Conservation (phyloP, 2,888 invertebrate species). For the Sphaeridia pumilis region DNA sequence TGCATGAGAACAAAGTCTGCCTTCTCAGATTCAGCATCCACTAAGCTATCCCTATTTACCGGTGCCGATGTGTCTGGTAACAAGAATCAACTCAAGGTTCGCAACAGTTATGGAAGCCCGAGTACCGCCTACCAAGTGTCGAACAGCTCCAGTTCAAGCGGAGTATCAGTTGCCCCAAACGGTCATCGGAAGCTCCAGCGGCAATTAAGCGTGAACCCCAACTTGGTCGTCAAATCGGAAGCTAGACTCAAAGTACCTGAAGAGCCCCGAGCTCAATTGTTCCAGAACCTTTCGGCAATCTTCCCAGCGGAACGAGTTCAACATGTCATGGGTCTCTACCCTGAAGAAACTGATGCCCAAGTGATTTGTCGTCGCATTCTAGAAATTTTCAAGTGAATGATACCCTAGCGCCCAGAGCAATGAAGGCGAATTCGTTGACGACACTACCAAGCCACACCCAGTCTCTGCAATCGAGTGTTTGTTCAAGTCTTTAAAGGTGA, state of each 20-base stretch:
- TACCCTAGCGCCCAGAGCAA: no score
- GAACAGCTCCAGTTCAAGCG: neutral
- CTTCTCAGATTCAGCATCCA: slow-evolving; percentile 23
- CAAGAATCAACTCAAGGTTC: neutral
- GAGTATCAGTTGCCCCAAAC: slow-evolving; percentile 41
- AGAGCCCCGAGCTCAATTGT: slow-evolving; percentile 64
- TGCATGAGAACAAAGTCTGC: slow-evolving; percentile 15
- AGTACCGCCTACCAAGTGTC: neutral
- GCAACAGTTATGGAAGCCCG: neutral
- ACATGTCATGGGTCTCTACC: slow-evolving; percentile 73
- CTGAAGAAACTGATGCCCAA: slow-evolving; percentile 79
- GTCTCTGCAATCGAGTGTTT: no score
- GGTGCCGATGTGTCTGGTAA: neutral
- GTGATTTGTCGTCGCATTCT: slow-evolving; percentile 77
- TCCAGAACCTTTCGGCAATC: slow-evolving; percentile 78
- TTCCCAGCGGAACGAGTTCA: slow-evolving; percentile 86
- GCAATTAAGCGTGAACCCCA: slow-evolving; percentile 62
- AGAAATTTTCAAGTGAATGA: slow-evolving; percentile 48
- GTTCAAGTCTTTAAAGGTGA: no score
- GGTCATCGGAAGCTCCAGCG: slow-evolving; percentile 66
- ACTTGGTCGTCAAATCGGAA: slow-evolving; percentile 1
- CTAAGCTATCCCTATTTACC: neutral
- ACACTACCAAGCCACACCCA: no score
- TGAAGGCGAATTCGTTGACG: no score
- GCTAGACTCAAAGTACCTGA: slow-evolving; percentile 36